A percentile compares a stretch with the other conserved stretches of the same genome.
Conservation (phyloP, 2,113 vertebrate genomes). For the Noctilio leporinus region DNA sequence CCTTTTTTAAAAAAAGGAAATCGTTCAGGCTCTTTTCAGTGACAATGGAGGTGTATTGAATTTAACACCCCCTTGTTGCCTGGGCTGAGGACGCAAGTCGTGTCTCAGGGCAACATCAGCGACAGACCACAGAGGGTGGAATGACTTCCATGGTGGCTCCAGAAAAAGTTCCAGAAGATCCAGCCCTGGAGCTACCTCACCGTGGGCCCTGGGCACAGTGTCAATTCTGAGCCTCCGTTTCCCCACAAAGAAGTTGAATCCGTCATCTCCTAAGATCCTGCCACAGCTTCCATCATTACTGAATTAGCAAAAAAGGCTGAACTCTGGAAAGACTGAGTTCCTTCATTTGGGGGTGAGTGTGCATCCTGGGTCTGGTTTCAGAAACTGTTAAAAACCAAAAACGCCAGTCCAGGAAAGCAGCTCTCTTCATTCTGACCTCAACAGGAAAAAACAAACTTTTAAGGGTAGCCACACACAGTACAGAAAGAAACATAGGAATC, state of each 20-base stretch:
- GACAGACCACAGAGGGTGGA: not conserved
- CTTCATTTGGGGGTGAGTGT: not conserved
- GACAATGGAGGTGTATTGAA: not conserved
- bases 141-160: not conserved
- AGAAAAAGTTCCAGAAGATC: not conserved
- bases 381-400: conserved; percentile 47
- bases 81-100: not conserved
- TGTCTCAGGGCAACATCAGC: not conserved
- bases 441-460: not conserved
- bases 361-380: not conserved
- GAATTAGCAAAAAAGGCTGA: not conserved
- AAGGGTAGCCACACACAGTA: not conserved
- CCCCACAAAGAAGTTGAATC: not conserved
- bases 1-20: not conserved
- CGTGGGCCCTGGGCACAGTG: no score
- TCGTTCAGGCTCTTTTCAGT: not conserved
- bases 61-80: no score
- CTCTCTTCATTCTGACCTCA: not conserved
- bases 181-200: not conserved
- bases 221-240: not conserved
- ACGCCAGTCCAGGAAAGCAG: not conserved
- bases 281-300: not conserved
- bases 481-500: not conserved
- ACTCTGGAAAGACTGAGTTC: not conserved
- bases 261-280: not conserved